Evolutionary conservation across 2,797 vertebrate species (phyloP).

Genomic region (Coregonus suidteri): DNA sequence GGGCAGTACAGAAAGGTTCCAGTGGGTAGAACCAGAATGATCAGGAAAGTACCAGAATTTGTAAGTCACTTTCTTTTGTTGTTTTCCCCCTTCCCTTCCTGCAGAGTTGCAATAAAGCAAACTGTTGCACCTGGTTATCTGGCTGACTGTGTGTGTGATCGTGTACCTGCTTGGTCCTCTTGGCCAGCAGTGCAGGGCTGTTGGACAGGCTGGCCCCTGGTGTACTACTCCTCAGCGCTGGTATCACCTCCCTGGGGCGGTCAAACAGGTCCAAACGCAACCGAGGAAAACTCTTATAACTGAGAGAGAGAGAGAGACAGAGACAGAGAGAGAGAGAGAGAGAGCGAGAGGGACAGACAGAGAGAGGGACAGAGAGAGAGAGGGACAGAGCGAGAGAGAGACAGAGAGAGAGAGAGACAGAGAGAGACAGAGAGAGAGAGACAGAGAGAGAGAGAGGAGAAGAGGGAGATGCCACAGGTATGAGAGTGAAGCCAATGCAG

Average conservation of each 20-base stretch:
- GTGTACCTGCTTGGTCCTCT: conserved; percentile 94
- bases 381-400: too few species aligned
- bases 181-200: conserved; percentile 93
- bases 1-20: neutral
- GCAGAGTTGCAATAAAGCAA: neutral
- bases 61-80: neutral
- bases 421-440: too few species aligned
- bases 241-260: conserved; percentile 82
- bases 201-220: conserved; percentile 83
- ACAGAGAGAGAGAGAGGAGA: too few species aligned
- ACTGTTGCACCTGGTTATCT: neutral
- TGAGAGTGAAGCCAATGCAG: neutral
- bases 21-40: neutral
- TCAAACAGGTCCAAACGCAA: conserved; percentile 89
- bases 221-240: conserved; percentile 81
- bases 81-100: neutral
- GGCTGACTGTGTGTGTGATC: neutral
- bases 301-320: conserved; percentile 50
- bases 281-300: conserved; percentile 90
- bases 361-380: too few species aligned
- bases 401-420: too few species aligned
- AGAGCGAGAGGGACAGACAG: too few species aligned
- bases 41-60: neutral
- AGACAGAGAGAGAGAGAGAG: neutral
- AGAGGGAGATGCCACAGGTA: too few species aligned